phyloP scores from a whole-genome alignment of 2,888 invertebrate genomes.

The Criorhina ranunculi region DNA sequence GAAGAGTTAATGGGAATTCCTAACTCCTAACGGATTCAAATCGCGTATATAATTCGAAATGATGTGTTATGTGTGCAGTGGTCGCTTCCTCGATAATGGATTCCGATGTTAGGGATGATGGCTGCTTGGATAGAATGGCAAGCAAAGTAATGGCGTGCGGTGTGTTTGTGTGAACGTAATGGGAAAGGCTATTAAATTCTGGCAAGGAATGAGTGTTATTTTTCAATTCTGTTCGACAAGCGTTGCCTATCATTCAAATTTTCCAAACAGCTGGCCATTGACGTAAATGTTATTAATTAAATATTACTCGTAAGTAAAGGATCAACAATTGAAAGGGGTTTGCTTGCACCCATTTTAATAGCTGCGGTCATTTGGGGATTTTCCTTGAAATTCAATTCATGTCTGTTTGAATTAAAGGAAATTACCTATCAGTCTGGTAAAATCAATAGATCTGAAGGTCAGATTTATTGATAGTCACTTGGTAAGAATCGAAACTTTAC shows the following conservation, averaged over 20 bases:
- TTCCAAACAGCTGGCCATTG: conserved; percentile 17
- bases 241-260: conserved; percentile 26
- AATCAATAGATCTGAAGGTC: too few species aligned
- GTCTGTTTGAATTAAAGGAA: too few species aligned
- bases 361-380: not conserved
- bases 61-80: conserved; percentile 36
- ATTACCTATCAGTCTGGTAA: too few species aligned
- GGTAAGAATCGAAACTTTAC: too few species aligned
- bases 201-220: conserved; percentile 5
- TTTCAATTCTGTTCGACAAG: conserved; percentile 35
- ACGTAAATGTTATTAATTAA: conserved; percentile 18
- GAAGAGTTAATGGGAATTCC: conserved; percentile 68
- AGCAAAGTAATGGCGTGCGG: too few species aligned
- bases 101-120: conserved; percentile 9
- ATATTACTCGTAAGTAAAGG: not conserved
- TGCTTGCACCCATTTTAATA: conserved; percentile 11
- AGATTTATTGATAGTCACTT: too few species aligned
- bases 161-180: not conserved
- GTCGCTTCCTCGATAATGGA: conserved; percentile 46
- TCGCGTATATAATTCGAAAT: conserved; percentile 68
- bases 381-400: too few species aligned
- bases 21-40: conserved; percentile 54
- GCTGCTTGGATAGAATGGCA: not conserved
- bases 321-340: conserved; percentile 12
- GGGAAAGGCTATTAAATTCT: conserved; percentile 27